These are phyloP conservation scores for Cassiopea andromeda DNA, from an alignment of 30 jellyfish, hydroid and myxozoan species.

Conservation along the genomic window DNA sequence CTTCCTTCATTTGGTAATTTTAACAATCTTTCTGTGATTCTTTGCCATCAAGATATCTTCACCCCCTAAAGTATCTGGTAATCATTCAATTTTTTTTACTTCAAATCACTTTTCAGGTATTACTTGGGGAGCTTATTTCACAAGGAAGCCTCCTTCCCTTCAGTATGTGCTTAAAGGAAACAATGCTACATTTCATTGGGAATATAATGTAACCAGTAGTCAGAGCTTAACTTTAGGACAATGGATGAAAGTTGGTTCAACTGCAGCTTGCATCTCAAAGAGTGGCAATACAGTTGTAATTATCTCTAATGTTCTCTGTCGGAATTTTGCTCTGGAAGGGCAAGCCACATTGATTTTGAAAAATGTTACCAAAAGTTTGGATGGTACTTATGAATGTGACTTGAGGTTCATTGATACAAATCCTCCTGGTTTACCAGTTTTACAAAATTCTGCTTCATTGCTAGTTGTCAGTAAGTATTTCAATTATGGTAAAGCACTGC, in stretches of 20 bases:
- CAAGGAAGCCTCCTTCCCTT: constrained; percentile 31
- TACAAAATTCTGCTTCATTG: background rate
- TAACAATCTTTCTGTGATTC: too few relatives aligned
- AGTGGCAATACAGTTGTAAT: background rate
- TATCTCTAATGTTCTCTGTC: background rate
- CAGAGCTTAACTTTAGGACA: background rate
- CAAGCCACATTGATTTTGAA: constrained; percentile 11
- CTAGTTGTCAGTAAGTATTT: constrained; percentile 57
- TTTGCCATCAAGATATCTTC: too few relatives aligned
- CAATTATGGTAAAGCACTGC: background rate
- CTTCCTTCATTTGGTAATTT: too few relatives aligned
- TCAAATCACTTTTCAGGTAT: constrained; percentile 5
- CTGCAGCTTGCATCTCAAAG: background rate
- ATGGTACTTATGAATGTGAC: constrained; percentile 31
- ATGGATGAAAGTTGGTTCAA: constrained; percentile 17
- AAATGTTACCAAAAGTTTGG: constrained; percentile 10
- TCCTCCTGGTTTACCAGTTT: background rate
- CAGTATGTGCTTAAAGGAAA: constrained; percentile 38
- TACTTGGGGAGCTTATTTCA: background rate
- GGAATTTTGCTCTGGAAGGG: background rate
- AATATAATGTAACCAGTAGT: background rate
- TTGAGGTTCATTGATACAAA: background rate
- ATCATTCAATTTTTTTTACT: background rate
- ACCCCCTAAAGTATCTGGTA: background rate
- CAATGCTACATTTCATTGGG: constrained; percentile 51